Evolutionary conservation across 2,113 vertebrate species (phyloP).

Genomic region (Sinosuthora webbiana): DNA sequence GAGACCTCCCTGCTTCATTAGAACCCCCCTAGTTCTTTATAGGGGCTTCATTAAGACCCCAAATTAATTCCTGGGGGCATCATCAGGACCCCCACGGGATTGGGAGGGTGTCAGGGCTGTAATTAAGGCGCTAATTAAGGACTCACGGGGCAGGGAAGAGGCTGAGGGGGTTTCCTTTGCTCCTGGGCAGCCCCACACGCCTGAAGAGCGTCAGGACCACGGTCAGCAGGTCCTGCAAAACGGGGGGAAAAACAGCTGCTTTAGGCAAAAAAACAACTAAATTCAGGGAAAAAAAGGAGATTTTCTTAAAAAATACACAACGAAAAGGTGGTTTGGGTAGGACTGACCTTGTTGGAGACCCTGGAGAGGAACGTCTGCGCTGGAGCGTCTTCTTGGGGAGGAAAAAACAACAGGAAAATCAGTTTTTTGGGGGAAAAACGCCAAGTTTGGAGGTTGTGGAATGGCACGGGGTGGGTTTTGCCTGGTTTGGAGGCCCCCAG

Average conservation of each 20-base stretch:
- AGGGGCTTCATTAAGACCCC: background rate
- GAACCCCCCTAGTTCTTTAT: too few relatives aligned
- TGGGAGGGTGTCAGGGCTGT: too few relatives aligned
- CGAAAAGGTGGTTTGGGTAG: rapidly evolving
- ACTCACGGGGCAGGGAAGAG: conserved; percentile 63
- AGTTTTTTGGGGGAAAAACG: rapidly evolving
- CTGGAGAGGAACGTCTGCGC: conserved; percentile 40
- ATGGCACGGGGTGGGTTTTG: rapidly evolving
- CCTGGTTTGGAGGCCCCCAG: rapidly evolving
- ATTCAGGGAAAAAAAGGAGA: rapidly evolving
- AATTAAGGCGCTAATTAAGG: background rate
- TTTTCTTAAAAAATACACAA: rapidly evolving
- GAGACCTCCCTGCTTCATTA: background rate
- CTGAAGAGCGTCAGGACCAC: conserved; percentile 63
- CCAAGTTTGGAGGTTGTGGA: rapidly evolving
- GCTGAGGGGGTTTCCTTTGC: conserved; percentile 53
- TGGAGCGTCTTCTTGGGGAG: background rate
- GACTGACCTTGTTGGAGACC: conserved; percentile 60
- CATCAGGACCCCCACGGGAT: background rate
- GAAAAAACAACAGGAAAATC: rapidly evolving
- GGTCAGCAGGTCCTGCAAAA: conserved; percentile 65
- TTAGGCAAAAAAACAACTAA: rapidly evolving
- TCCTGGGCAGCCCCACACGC: background rate
- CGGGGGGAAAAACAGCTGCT: rapidly evolving
- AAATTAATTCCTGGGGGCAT: background rate